These are phyloP conservation scores for Okapia johnstoni DNA, from an alignment of 2,113 vertebrate species.

Conservation along the genomic window DNA sequence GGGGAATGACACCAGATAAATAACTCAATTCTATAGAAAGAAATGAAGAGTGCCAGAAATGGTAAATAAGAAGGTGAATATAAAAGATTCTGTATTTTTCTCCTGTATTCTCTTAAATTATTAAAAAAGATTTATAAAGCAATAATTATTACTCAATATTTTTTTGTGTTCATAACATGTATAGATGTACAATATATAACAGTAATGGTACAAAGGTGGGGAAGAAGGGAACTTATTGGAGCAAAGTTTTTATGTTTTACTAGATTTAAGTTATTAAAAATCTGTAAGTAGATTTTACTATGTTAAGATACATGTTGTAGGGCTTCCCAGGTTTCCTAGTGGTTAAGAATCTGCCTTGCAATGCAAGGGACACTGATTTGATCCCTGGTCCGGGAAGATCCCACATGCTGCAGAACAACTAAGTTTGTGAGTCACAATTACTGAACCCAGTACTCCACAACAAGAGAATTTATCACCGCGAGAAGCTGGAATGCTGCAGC, in stretches of 20 bases:
- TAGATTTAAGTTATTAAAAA: not conserved
- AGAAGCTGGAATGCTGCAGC: not conserved
- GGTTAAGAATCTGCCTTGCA: not conserved
- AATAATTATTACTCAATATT: not conserved
- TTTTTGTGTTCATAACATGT: not conserved
- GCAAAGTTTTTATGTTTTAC: not conserved
- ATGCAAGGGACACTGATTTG: not conserved
- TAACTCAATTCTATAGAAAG: not conserved
- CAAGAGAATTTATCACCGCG: not conserved
- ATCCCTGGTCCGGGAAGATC: not conserved
- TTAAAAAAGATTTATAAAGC: not conserved
- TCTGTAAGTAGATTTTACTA: not conserved
- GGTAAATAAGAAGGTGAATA: not conserved
- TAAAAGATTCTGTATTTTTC: not conserved
- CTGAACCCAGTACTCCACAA: not conserved
- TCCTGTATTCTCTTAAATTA: not conserved
- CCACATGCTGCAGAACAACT: not conserved
- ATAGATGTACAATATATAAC: not conserved
- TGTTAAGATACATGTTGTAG: not conserved
- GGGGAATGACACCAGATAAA: not conserved
- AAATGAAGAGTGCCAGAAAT: not conserved
- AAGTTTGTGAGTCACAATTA: not conserved
- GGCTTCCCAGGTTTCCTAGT: not conserved
- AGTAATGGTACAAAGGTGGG: not conserved
- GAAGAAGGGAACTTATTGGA: not conserved